Evolutionary conservation across 2,797 vertebrate genomes (phyloP).

Genomic region (Helostoma temminkii): DNA sequence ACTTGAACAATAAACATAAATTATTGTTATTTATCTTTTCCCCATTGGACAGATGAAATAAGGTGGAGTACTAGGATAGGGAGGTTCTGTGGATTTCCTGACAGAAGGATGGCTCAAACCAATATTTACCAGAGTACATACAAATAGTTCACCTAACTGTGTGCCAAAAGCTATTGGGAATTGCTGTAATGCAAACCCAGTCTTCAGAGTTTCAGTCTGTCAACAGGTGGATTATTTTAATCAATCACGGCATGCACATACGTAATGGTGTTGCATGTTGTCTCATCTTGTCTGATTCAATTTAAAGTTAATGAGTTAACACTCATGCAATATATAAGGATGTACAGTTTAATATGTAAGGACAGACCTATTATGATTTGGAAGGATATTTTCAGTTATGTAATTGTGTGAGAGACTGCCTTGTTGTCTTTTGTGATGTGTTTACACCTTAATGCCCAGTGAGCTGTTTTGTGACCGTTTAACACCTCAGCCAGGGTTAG

Average conservation of each 20-base stretch:
- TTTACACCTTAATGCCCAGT: conserved; percentile 42
- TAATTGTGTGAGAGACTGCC: conserved; percentile 39
- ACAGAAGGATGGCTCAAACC: conserved; percentile 27
- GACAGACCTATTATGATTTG: conserved; percentile 37
- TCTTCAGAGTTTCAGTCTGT: conserved; percentile 38
- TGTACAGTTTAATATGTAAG: not conserved
- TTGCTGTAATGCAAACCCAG: too few species aligned
- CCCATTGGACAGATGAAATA: conserved; percentile 58
- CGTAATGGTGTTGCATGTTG: conserved; percentile 31
- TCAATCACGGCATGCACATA: conserved; percentile 47
- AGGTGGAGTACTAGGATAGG: conserved; percentile 30
- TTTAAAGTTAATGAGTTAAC: conserved; percentile 37
- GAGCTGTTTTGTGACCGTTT: conserved; percentile 21
- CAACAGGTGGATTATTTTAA: conserved; percentile 71
- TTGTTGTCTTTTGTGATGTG: conserved; percentile 38
- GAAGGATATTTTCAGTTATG: conserved; percentile 38
- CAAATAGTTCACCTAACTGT: conserved; percentile 50
- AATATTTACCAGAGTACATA: conserved; percentile 41
- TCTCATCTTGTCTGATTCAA: conserved; percentile 34
- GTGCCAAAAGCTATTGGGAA: not conserved
- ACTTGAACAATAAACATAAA: conserved; percentile 23
- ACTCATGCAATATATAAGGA: too few species aligned
- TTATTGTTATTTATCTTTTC: conserved; percentile 49
- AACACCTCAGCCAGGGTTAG: conserved; percentile 25
- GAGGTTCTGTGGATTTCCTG: conserved; percentile 15